Evolutionary conservation across 1,140 invertebrate genomes (phyloP), one percentile per base, ranked within the genome.

Genomic region (Rhyacophila brunnea): DNA sequence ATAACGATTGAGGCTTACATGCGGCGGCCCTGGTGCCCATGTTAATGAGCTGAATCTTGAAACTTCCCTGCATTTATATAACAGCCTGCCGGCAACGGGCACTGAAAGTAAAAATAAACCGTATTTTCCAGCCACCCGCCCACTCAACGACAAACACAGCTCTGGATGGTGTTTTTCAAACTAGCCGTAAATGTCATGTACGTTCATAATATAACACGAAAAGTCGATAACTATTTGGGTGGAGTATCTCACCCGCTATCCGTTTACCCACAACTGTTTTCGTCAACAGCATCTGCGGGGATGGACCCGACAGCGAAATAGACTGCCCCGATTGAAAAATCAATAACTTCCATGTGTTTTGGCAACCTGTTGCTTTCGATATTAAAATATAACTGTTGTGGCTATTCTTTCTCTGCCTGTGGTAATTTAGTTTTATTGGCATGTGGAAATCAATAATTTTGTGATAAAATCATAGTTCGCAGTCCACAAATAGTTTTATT

Each of bases 1-100:
- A 28, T 28, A 28, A n/a, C n/a, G n/a, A n/a, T n/a, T n/a, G n/a
- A 28, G 59, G 81, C 85, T 86, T 80, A 87, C 85, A 87, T 78
- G 85, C 85, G 75, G 84, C 84, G 73, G 85, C 84, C 75, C 85
- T 79, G 67, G 85, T 87, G 78, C 85, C 85, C 85, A 87, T 87
- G 78, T 87, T 87, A 78, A 83, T 83, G 68, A 84, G 80, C 71
- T 84, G 82, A 67, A 83, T 82, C 77, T 80, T 84, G 72, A 84
- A 83, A 68, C 77, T 79, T 66, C 75, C 77, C 71, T 79, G 76
- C 76, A 80, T 80, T 77, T 65, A 65, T 65, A 42, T 64, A 54
- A 57, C 36, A 6, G 62, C 57, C 58, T 14, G 32, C 57, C 57
- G 53, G 57, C 57, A 44, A 42, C 5, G 53, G 45, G n/a, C 56